These are phyloP conservation scores for Euphydryas editha DNA, from an alignment of 2,888 invertebrate species.

Conservation along the genomic window DNA sequence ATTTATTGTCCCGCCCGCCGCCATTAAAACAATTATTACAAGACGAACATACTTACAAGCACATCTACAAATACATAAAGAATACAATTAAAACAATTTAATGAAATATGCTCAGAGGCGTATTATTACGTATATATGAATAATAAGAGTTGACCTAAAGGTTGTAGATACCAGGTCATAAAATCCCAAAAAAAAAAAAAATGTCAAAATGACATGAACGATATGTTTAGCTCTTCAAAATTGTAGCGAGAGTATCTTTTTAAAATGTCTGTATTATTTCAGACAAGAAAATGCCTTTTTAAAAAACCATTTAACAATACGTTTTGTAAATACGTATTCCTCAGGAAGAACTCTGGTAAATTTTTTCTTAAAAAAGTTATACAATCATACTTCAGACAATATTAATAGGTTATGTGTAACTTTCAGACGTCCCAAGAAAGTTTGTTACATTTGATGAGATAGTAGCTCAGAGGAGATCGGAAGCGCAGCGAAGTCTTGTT, in stretches of 20 bases:
- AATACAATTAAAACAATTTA: too few species aligned
- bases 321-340: constrained; percentile 58
- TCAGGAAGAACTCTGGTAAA: constrained; percentile 67
- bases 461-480: constrained; percentile 81
- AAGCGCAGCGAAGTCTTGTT: constrained; percentile 88
- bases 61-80: too few species aligned
- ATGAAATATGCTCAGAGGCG: too few species aligned
- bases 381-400: constrained; percentile 32
- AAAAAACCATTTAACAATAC: constrained; percentile 52
- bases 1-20: too few species aligned
- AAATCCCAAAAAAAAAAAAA: too few species aligned
- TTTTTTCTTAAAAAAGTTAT: constrained; percentile 4
- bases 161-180: too few species aligned
- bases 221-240: constrained; percentile 26
- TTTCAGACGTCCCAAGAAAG: constrained; percentile 62
- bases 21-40: too few species aligned
- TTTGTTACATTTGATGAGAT: constrained; percentile 83
- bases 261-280: constrained; percentile 75
- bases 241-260: constrained; percentile 8
- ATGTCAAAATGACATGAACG: constrained; percentile 12
- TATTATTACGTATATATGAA: too few species aligned
- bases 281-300: constrained; percentile 63
- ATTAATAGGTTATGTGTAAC: constrained; percentile 66
- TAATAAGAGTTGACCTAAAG: too few species aligned
- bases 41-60: too few species aligned